Evolutionary conservation across 2,797 vertebrate genomes (phyloP), one percentile per base, ranked within the genome.

Genomic region (Gadopsis bispinosus): DNA sequence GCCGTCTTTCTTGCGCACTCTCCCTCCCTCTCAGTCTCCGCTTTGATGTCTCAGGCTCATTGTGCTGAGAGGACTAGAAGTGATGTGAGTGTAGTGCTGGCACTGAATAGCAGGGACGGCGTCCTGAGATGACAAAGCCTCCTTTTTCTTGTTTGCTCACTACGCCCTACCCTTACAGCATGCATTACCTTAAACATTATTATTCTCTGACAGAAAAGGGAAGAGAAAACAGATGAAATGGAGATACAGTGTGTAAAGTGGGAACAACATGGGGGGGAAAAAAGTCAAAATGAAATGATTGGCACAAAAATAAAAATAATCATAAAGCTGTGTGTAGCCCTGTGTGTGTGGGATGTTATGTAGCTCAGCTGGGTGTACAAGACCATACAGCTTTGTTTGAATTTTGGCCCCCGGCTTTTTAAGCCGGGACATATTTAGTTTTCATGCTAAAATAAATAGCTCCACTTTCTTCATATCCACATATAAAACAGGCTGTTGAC

Each of bases 41-140:
- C 91, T 94, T 93, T 93, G 90, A 93, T 90, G 89, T 93, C 74
- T 86, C 67, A 7, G 80, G 84, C 86, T 89, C 85, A 90, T 92
- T 92, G 84, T 88, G 77, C 81, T 79, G 79, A 79, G 81, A 88
- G 79, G 62, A 88, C 48, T 81, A 66, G 87, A 90, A 85, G 84
- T 62, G 65, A 83, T 72, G 60, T 58, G 80, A 89, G 80, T 80
- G 87, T 84, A 67, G 84, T 68, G 78, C 82, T 73, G 77, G 67
- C 75, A 55, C 69, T 73, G 84, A 87, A 88, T 79, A 85, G 86
- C 82, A 82, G 77, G 87, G 84, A 84, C 55, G 31, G 58, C 67
- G 64, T 61, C 71, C 71, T 50, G 69, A 80, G 78, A 92, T 83
- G 88, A 91, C 73, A 89, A 87, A 88, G 88, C 73, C 47, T 80